Conservation (phyloP, 2,888 invertebrate genomes). For the Smittia sp. region DNA sequence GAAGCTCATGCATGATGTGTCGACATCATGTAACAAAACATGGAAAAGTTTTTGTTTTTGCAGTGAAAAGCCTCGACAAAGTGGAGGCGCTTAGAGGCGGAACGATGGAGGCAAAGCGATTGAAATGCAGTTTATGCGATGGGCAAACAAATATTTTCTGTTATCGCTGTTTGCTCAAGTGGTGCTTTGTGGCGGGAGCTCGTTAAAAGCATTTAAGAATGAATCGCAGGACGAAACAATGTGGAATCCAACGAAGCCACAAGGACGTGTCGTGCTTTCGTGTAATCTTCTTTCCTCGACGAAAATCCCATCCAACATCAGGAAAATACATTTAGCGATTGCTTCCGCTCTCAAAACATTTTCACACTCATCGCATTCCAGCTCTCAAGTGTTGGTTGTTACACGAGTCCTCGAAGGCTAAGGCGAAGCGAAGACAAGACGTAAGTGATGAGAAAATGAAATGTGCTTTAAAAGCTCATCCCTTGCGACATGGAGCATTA, state of each 20-base stretch:
- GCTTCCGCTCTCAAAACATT: constrained; percentile 3
- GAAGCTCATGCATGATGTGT: constrained; percentile 9
- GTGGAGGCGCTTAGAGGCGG: not conserved
- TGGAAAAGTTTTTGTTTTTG: not conserved
- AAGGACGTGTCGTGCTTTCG: not conserved
- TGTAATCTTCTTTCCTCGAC: not conserved
- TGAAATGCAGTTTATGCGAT: not conserved
- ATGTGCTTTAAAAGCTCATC: not conserved
- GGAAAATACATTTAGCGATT: not conserved
- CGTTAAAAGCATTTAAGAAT: not conserved
- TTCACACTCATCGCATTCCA: not conserved
- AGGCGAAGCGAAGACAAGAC: not conserved
- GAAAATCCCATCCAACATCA: not conserved
- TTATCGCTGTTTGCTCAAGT: too few relatives aligned
- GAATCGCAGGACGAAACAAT: too few relatives aligned
- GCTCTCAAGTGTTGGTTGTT: not conserved
- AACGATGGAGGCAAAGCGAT: not conserved
- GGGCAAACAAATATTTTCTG: not conserved
- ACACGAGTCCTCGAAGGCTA: not conserved
- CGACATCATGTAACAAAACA: constrained; percentile 7
- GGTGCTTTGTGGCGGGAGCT: too few relatives aligned
- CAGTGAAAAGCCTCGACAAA: too few relatives aligned
- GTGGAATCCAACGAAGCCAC: too few relatives aligned
- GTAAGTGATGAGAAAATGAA: not conserved
- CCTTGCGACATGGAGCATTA: not conserved